Conservation (phyloP, 2,888 invertebrate species). For the Brachynemurus nebulosus region DNA sequence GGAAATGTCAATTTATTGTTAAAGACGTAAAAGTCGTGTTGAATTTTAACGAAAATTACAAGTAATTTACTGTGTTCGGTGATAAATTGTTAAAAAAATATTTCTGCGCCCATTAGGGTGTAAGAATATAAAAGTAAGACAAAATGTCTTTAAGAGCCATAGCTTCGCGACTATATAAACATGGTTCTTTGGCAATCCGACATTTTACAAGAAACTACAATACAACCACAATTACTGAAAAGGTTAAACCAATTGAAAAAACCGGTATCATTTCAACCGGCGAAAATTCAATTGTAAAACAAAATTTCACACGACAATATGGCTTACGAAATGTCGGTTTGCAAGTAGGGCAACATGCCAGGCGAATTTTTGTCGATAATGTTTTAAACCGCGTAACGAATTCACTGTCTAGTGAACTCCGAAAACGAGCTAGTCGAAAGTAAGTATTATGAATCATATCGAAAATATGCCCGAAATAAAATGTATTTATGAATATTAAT, state of each 20-base stretch:
- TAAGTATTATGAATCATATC: too few relatives aligned
- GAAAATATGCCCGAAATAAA: too few relatives aligned
- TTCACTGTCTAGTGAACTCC: conserved; percentile 45
- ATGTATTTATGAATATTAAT: background rate
- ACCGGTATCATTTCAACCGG: conserved; percentile 19
- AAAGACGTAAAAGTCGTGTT: too few relatives aligned
- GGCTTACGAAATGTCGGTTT: conserved; percentile 33
- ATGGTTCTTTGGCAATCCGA: conserved; percentile 43
- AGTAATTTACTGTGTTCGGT: too few relatives aligned
- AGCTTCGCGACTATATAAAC: conserved; percentile 39
- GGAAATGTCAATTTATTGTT: too few relatives aligned
- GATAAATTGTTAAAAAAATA: too few relatives aligned
- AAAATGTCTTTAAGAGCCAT: conserved; percentile 43
- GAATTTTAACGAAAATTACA: too few relatives aligned
- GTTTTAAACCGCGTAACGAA: conserved; percentile 54
- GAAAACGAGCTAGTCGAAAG: conserved; percentile 46
- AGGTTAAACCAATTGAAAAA: conserved; percentile 24
- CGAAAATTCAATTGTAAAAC: conserved; percentile 14
- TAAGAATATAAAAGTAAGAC: too few relatives aligned
- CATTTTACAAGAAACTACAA: conserved; percentile 36
- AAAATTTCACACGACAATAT: conserved; percentile 24
- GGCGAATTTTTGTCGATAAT: conserved; percentile 53
- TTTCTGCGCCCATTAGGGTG: too few relatives aligned
- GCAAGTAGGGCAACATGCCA: conserved; percentile 45
- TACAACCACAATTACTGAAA: conserved; percentile 33